Percentiles rank a stretch among this genome's conserved stretches.
Conservation (phyloP, 2,113 vertebrate genomes). For the Nothocercus nigrocapillus region DNA sequence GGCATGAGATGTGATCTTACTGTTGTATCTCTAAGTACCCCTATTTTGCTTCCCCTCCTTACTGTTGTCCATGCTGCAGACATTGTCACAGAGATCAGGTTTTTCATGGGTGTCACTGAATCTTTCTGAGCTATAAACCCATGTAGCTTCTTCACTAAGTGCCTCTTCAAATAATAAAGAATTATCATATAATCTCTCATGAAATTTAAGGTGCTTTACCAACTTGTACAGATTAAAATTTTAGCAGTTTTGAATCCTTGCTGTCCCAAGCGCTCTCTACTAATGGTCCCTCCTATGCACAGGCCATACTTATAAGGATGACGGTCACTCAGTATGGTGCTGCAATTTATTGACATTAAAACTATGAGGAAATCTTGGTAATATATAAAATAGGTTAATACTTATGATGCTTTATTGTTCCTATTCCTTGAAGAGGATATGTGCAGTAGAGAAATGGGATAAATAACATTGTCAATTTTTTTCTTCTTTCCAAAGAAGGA, state of each 20-base stretch:
- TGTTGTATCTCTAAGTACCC: neutral
- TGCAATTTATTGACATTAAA: neutral
- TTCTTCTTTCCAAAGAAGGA: slow-evolving; percentile 24
- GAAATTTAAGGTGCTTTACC: neutral
- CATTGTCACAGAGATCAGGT: rapidly evolving
- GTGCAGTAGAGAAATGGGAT: neutral
- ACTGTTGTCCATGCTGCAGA: neutral
- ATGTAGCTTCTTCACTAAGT: neutral
- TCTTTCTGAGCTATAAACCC: neutral
- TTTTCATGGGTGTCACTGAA: neutral
- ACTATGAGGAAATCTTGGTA: neutral
- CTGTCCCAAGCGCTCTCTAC: neutral
- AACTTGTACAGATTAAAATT: neutral
- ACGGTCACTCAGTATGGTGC: neutral
- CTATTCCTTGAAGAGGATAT: neutral
- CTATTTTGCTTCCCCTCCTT: neutral
- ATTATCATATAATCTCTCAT: neutral
- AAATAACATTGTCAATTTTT: neutral
- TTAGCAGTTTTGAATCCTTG: neutral
- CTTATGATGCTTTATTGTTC: neutral
- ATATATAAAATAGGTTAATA: neutral
- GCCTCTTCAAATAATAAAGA: neutral
- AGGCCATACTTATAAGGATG: rapidly evolving
- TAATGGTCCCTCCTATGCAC: neutral
- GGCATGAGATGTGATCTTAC: neutral